phyloP scores from a whole-genome alignment of 2,888 invertebrate genomes.

The Morinoia aosen region DNA sequence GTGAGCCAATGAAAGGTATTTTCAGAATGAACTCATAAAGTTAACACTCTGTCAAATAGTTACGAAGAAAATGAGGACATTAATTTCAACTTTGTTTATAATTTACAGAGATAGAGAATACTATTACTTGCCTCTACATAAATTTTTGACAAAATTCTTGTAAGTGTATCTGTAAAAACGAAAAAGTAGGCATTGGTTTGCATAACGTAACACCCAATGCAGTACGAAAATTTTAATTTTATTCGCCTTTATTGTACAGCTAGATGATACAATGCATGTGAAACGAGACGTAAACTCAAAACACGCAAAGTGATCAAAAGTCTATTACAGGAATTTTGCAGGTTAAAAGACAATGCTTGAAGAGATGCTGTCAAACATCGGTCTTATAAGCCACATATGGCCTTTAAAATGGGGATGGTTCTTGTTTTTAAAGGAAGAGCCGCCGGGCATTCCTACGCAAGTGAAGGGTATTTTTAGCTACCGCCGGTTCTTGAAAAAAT shows the following conservation, averaged over 20 bases:
- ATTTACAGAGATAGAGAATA: background rate
- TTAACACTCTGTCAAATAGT: background rate
- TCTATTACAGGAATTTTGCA: background rate
- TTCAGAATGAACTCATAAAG: background rate
- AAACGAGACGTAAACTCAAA: background rate
- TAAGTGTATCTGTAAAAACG: background rate
- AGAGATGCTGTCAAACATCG: background rate
- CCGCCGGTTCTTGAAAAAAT: too few relatives aligned
- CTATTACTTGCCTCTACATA: too few relatives aligned
- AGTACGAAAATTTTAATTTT: background rate
- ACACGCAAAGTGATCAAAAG: background rate
- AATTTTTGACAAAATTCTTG: background rate
- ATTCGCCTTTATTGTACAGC: background rate
- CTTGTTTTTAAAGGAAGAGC: too few relatives aligned
- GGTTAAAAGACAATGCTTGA: background rate
- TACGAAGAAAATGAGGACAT: background rate
- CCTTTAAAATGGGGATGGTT: background rate
- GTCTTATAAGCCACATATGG: background rate
- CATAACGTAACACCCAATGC: background rate
- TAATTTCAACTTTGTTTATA: background rate
- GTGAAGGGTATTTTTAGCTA: too few relatives aligned
- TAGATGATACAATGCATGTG: background rate
- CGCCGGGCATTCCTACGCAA: too few relatives aligned
- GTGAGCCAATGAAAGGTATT: background rate
- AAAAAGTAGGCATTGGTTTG: background rate